Conservation (phyloP, 2,797 vertebrate genomes). For the Coregonus ussuriensis region DNA sequence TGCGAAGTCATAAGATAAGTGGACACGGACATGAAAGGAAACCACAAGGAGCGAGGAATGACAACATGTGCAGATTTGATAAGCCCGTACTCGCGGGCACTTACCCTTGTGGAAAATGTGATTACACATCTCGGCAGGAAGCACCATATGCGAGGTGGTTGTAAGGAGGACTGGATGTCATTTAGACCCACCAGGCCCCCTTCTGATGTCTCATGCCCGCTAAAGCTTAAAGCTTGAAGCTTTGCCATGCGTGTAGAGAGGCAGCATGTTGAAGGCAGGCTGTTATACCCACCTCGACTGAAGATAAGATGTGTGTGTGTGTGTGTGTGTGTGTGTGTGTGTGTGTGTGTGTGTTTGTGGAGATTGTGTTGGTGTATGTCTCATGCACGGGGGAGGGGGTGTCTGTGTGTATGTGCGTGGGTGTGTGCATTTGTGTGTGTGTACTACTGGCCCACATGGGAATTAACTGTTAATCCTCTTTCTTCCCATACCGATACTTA, state of each 20-base stretch:
- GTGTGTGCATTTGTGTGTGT: neutral
- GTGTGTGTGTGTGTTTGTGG: neutral
- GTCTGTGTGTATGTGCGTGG: neutral
- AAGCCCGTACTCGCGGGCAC: conserved; percentile 68
- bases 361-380: neutral
- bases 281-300: neutral
- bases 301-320: neutral
- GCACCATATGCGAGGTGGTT: conserved; percentile 37
- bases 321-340: too few relatives aligned
- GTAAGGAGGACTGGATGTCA: conserved; percentile 33
- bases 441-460: neutral
- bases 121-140: conserved; percentile 67
- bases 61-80: conserved; percentile 72
- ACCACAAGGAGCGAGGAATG: conserved; percentile 61
- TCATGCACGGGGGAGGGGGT: neutral
- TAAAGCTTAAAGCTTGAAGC: neutral
- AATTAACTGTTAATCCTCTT: neutral
- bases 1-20: conserved; percentile 51
- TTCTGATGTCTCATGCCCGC: conserved; percentile 4
- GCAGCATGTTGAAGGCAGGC: neutral
- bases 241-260: conserved; percentile 6
- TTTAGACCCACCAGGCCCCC: conserved; percentile 16
- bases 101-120: conserved; percentile 72
- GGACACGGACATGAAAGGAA: conserved; percentile 57
- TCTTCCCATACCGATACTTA: neutral